Conservation (phyloP, 2,888 invertebrate species). For the Protonemura montana region DNA sequence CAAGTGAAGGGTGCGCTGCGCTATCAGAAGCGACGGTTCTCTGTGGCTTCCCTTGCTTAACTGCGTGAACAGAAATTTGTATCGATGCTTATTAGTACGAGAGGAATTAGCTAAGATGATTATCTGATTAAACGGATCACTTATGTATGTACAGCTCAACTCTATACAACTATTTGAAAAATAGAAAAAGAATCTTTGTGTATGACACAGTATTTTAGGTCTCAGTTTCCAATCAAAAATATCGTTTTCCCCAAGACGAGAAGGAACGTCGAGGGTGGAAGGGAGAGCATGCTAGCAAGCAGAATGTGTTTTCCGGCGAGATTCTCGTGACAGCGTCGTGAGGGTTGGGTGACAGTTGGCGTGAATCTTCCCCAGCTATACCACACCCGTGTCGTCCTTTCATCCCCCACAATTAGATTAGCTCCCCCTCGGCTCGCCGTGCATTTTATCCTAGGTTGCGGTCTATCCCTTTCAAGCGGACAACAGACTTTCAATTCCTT, state of each 20-base stretch:
- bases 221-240: neutral
- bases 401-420: conserved; percentile 38
- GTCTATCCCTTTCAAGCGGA: conserved; percentile 8
- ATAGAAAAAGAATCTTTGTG: too few species aligned
- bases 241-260: neutral
- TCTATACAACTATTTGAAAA: too few species aligned
- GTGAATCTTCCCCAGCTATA: conserved; percentile 15
- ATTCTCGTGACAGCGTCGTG: neutral
- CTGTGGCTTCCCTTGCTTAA: too few species aligned
- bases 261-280: neutral
- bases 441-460: conserved; percentile 17
- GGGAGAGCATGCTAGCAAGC: neutral
- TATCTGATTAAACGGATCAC: too few species aligned
- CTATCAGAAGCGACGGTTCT: too few species aligned
- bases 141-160: too few species aligned
- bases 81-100: too few species aligned
- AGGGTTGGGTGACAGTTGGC: conserved; percentile 9
- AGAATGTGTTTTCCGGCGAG: neutral
- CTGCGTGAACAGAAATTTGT: too few species aligned
- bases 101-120: too few species aligned
- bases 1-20: neutral
- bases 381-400: neutral
- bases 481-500: conserved; percentile 35
- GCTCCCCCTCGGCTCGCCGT: neutral
- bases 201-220: neutral